Conservation (phyloP, 2,113 vertebrate genomes). For the Manacus vitellinus region DNA sequence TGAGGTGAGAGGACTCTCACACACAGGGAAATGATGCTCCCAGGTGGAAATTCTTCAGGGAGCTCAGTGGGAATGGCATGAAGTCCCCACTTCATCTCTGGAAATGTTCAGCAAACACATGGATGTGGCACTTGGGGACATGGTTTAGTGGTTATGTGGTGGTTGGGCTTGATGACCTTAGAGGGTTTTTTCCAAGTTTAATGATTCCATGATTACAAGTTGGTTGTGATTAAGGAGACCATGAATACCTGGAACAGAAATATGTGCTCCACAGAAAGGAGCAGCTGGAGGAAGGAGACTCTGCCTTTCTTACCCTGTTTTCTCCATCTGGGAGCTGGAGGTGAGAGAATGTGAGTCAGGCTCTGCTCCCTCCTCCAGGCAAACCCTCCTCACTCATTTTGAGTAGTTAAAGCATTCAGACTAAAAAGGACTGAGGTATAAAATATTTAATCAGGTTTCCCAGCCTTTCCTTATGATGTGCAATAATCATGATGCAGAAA, state of each 20-base stretch:
- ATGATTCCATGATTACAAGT: not conserved
- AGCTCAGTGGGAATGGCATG: not conserved
- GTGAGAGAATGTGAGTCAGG: not conserved
- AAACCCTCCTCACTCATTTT: not conserved
- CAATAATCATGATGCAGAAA: not conserved
- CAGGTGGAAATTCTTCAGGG: not conserved
- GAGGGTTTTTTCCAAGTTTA: not conserved
- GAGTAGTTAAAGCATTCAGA: not conserved
- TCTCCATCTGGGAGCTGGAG: not conserved
- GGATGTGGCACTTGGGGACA: not conserved
- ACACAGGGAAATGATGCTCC: not conserved
- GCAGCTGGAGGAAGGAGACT: not conserved
- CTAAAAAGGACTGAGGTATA: not conserved
- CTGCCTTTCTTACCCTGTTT: not conserved
- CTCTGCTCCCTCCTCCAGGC: not conserved
- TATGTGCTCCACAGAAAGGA: not conserved
- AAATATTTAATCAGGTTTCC: not conserved
- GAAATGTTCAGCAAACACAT: not conserved
- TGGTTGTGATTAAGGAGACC: not conserved
- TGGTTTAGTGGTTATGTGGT: not conserved
- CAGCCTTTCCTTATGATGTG: not conserved
- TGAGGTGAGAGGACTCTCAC: rapidly evolving
- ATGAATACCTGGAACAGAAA: not conserved
- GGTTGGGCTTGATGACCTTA: too few species aligned
- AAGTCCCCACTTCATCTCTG: not conserved